These are phyloP conservation scores for Drosophila neonasuta DNA, from an alignment of 2,888 invertebrate genomes.

Conservation along the genomic window DNA sequence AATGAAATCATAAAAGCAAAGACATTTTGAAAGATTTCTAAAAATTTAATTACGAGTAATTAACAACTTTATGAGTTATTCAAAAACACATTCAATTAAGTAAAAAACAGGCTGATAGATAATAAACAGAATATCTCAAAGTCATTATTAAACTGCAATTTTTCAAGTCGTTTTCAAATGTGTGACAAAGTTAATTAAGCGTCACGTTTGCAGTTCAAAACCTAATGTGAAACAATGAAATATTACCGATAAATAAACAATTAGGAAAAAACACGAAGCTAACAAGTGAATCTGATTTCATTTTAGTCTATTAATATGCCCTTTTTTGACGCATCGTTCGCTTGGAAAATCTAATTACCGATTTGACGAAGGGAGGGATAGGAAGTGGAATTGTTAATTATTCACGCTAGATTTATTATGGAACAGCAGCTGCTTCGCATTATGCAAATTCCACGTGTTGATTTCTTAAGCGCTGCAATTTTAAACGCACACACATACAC, in stretches of 20 bases:
- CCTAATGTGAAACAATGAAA: neutral
- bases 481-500: conserved; percentile 18
- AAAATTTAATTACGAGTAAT: no score
- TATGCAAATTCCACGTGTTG: conserved; percentile 76
- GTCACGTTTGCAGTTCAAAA: conserved; percentile 21
- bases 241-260: neutral
- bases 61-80: no score
- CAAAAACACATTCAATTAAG: no score
- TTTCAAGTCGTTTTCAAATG: neutral
- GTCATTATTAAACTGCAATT: neutral
- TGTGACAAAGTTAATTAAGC: conserved; percentile 10
- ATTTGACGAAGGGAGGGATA: neutral
- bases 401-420: conserved; percentile 49
- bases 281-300: neutral
- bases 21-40: no score
- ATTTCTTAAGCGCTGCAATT: conserved; percentile 40
- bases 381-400: conserved; percentile 4
- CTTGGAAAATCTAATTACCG: conserved; percentile 23
- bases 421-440: conserved; percentile 37
- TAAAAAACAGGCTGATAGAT: no score
- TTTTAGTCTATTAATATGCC: neutral
- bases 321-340: conserved; percentile 10
- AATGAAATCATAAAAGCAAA: no score
- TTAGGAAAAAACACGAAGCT: neutral
- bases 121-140: no score